A percentile compares a stretch with the other conserved stretches of the same genome.
Conservation (phyloP, 2,888 invertebrate species). For the Netelia inedita region DNA sequence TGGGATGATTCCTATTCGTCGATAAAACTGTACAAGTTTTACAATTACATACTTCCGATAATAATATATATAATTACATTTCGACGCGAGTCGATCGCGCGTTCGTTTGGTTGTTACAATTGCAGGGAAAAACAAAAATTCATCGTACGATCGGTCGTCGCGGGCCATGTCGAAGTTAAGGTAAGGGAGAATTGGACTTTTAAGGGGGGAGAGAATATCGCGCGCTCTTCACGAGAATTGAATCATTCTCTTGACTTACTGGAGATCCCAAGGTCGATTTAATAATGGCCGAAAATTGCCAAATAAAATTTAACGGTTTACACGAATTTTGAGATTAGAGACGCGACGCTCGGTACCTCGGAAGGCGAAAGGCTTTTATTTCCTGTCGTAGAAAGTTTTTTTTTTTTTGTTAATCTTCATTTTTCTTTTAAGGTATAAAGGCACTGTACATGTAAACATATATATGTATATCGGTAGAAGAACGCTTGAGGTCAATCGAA, state of each 20-base stretch:
- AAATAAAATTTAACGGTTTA: constrained; percentile 29
- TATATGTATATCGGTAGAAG: constrained; percentile 74
- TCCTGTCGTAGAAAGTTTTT: constrained; percentile 54
- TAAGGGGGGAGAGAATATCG: constrained; percentile 70
- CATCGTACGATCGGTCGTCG: constrained; percentile 71
- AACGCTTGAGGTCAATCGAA: constrained; percentile 76
- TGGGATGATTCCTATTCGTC: constrained; percentile 42
- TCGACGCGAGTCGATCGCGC: constrained; percentile 35
- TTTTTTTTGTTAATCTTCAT: constrained; percentile 45
- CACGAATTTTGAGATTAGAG: constrained; percentile 51
- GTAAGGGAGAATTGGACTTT: not conserved
- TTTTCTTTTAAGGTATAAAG: constrained; percentile 80
- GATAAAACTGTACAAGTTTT: constrained; percentile 70
- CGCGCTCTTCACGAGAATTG: constrained; percentile 54
- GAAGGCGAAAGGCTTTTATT: constrained; percentile 48
- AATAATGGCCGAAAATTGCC: not conserved
- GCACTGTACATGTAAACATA: constrained; percentile 84
- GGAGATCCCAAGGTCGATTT: constrained; percentile 69
- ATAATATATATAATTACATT: constrained; percentile 69
- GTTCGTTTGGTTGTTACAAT: constrained; percentile 77
- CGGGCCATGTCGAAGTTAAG: constrained; percentile 28
- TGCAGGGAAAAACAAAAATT: too few species aligned
- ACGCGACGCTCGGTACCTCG: constrained; percentile 57
- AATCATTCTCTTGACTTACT: constrained; percentile 63
- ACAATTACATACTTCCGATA: constrained; percentile 63